Conservation (phyloP, 2,888 invertebrate genomes). For the Drosophila sordidula region DNA sequence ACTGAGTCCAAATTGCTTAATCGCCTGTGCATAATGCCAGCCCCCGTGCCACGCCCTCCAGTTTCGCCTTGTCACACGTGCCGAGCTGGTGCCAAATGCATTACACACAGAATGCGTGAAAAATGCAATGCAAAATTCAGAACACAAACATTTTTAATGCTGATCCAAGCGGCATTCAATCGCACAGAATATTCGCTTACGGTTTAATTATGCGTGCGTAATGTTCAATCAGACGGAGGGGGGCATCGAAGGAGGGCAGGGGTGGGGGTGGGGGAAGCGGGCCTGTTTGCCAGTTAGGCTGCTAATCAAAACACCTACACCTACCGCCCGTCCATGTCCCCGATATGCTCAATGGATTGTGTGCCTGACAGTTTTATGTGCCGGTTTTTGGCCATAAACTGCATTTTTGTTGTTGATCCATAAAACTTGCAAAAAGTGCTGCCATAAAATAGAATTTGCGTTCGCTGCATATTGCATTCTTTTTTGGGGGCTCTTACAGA, state of each 20-base stretch:
- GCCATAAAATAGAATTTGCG: constrained; percentile 35
- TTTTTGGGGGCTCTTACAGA: too few relatives aligned
- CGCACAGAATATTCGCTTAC: constrained; percentile 56
- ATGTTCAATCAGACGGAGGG: constrained; percentile 48
- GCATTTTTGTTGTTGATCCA: constrained; percentile 48
- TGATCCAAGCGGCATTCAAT: constrained; percentile 63
- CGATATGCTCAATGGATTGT: constrained; percentile 19
- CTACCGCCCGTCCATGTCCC: neutral
- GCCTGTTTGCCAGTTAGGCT: constrained; percentile 11
- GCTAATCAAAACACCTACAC: constrained; percentile 54
- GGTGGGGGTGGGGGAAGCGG: neutral
- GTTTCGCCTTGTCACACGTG: constrained; percentile 16
- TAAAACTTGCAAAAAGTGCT: constrained; percentile 58
- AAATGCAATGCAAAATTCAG: constrained; percentile 61
- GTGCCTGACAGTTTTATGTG: constrained; percentile 57
- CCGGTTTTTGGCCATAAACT: constrained; percentile 54
- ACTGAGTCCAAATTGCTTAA: constrained; percentile 62
- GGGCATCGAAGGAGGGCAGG: neutral
- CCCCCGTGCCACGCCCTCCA: constrained; percentile 6
- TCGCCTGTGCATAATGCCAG: constrained; percentile 69
- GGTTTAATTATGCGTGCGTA: constrained; percentile 68
- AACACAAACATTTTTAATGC: constrained; percentile 61
- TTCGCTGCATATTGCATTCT: constrained; percentile 27
- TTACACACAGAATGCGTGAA: constrained; percentile 52
- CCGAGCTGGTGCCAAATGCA: constrained; percentile 47